Evolutionary conservation across 1,140 invertebrate genomes (phyloP), one percentile per base, ranked within the genome.

Genomic region (Cecropterus lyciades): DNA sequence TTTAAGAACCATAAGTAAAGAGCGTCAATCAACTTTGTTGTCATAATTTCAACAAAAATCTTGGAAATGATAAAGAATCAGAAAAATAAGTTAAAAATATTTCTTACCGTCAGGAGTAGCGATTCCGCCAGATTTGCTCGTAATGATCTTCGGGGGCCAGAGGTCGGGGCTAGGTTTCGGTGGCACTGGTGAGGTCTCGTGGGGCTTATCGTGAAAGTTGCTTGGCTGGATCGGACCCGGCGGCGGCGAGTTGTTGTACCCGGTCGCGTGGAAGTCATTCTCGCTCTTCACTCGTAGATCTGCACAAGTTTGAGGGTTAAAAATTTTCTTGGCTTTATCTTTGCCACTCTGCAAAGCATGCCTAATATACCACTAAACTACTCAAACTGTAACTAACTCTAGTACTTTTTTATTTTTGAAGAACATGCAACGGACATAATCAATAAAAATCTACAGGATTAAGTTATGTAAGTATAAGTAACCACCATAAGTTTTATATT

Each of bases 261-360:
- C 80, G 72, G 89, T 81, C 68, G 91, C 67, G 69, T 93, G 80
- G 80, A 93, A 92, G 77, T 94, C 88, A 73, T 92, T 93, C 77
- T 94, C 94, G 85, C 89, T 93, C 76, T 94, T 94, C 27, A 94
- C 92, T 49, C 94, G 93, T 87, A 94, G 85, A 87, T 94, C 93
- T 92, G 77, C 8, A 91, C 86, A 11, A 1, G 8, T 13, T 14
- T 10, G 8, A 42, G 45, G 0, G n/a, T 51, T 62, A 13, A 3
- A 3, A 49, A 1, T 11, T 37, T 37, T 11, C 3, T 3, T 0
- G 7, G 10, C 10, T n/a, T 11, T 11, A 11, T 37, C 1, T 0
- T 11, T 11, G 33, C 11, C 4, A 10, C 11, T 37, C 0, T 4
- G 7, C 11, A 37, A 37, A 2, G 33, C 33, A 37, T 37, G 33